phyloP scores from a whole-genome alignment of 2,888 invertebrate species.

The Cyclophora punctaria region DNA sequence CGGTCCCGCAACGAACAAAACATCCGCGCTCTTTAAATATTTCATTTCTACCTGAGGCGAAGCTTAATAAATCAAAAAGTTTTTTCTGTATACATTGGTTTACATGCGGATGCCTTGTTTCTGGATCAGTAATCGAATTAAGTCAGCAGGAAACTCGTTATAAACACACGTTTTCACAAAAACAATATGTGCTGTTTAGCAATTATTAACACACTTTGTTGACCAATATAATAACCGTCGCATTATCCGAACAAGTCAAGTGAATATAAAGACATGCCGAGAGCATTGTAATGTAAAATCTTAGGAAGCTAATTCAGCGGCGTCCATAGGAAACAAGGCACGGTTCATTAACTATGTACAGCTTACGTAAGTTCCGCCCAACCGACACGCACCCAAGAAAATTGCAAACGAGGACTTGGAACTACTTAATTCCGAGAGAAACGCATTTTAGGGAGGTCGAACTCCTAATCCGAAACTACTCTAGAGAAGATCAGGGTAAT shows the following conservation, averaged over 20 bases:
- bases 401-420: conserved; percentile 40
- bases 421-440: conserved; percentile 46
- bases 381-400: conserved; percentile 28
- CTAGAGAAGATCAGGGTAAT: conserved; percentile 57
- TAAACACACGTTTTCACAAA: too few relatives aligned
- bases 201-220: background rate
- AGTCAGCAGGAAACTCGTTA: too few relatives aligned
- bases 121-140: too few relatives aligned
- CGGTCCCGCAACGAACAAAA: conserved; percentile 5
- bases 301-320: conserved; percentile 13
- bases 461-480: conserved; percentile 60
- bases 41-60: too few relatives aligned
- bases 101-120: too few relatives aligned
- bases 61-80: too few relatives aligned
- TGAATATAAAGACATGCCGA: background rate
- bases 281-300: conserved; percentile 8
- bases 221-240: background rate
- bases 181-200: too few relatives aligned
- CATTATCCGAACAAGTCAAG: too few relatives aligned
- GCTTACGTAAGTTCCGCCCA: conserved; percentile 25
- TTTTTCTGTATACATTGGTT: too few relatives aligned
- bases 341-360: conserved; percentile 20
- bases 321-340: conserved; percentile 16
- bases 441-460: conserved; percentile 40
- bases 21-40: too few relatives aligned